Evolutionary conservation across 2,888 invertebrate species (phyloP).

Genomic region (Meiosimyza decipiens): DNA sequence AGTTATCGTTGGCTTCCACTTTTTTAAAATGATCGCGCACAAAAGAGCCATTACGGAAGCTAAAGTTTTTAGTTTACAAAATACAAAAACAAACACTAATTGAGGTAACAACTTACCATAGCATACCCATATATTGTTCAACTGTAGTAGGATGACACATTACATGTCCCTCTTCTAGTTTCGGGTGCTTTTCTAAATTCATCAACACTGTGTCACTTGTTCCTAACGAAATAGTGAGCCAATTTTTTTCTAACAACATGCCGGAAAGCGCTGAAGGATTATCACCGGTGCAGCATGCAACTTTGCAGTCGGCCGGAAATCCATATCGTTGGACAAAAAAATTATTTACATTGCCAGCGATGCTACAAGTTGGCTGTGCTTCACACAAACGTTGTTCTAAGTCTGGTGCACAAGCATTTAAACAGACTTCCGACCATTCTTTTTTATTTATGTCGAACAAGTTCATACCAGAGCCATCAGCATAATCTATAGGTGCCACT

Average conservation of each 20-base stretch:
- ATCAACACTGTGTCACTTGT: constrained; percentile 94
- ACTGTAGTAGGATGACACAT: constrained; percentile 86
- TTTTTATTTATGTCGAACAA: constrained; percentile 83
- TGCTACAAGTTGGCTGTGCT: constrained; percentile 77
- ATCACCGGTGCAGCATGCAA: constrained; percentile 94
- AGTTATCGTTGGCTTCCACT: constrained; percentile 79
- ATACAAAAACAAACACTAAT: neutral
- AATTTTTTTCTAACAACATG: constrained; percentile 82
- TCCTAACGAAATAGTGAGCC: constrained; percentile 89
- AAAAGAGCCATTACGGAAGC: constrained; percentile 93
- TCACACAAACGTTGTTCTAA: constrained; percentile 79
- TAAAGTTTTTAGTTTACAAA: constrained; percentile 49
- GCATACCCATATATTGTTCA: constrained; percentile 85
- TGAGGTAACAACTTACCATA: constrained; percentile 73
- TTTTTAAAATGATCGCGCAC: constrained; percentile 84
- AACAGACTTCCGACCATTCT: constrained; percentile 79
- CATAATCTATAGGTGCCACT: constrained; percentile 89
- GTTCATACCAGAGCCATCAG: constrained; percentile 98
- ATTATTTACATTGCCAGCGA: constrained; percentile 78
- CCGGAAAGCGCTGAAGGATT: constrained; percentile 90
- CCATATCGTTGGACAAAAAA: constrained; percentile 91
- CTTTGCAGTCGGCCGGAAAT: constrained; percentile 81
- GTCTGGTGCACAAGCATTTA: constrained; percentile 82
- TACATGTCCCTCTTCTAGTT: constrained; percentile 83
- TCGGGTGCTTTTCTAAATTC: constrained; percentile 76